Conservation (phyloP, 2,797 vertebrate species). For the Ceryle rudis region DNA sequence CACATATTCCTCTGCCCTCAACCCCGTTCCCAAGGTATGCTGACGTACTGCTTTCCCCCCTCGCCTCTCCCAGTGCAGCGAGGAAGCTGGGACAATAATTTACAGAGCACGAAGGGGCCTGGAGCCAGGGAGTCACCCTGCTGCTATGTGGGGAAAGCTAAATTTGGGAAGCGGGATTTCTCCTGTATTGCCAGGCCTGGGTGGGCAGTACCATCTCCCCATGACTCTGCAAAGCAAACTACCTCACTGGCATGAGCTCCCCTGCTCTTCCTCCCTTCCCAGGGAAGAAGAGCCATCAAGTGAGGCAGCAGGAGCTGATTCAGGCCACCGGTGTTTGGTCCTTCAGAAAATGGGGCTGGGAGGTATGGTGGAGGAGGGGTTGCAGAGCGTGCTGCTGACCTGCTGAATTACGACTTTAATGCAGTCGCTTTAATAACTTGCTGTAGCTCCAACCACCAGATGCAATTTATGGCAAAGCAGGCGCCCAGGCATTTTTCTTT, state of each 20-base stretch:
- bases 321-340: neutral
- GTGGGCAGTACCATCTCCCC: neutral
- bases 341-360: constrained; percentile 39
- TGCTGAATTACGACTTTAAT: constrained; percentile 69
- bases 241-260: neutral
- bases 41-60: neutral
- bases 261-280: neutral
- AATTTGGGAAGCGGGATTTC: neutral
- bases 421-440: constrained; percentile 68
- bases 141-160: neutral
- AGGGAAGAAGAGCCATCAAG: neutral
- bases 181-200: neutral
- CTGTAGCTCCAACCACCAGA: constrained; percentile 71
- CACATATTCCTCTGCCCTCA: neutral
- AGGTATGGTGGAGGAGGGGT: constrained; percentile 54
- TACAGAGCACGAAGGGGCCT: neutral
- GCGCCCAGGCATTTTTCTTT: constrained; percentile 70
- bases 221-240: neutral
- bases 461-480: constrained; percentile 71
- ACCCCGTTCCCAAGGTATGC: neutral
- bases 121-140: neutral
- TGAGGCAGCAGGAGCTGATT: neutral
- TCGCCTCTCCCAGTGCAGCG: neutral
- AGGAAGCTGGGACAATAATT: neutral
- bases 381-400: constrained; percentile 43